Percentiles rank a stretch among this genome's conserved stretches.
Evolutionary conservation across 2,113 vertebrate species (phyloP).

Genomic region (Hyperopisus bebe): DNA sequence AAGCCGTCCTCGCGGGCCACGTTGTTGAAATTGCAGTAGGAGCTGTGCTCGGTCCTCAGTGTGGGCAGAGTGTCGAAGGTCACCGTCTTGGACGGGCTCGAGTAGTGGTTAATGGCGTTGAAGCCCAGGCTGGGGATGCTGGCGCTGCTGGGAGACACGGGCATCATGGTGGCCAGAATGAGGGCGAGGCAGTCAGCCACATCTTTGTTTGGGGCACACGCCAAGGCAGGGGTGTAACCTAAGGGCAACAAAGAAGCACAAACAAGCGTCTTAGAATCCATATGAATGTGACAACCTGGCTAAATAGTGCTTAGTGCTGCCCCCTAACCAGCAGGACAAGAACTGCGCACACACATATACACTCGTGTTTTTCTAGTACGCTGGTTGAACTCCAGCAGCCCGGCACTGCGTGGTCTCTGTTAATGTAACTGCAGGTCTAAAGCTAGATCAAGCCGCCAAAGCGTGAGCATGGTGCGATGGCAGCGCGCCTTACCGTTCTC

Average conservation of each 20-base stretch:
- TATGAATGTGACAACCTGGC: not conserved
- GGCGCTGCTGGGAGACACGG: constrained; percentile 79
- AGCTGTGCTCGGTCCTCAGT: constrained; percentile 78
- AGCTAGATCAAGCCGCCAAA: not conserved
- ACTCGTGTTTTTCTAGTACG: too few species aligned
- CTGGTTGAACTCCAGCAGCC: not conserved
- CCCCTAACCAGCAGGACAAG: not conserved
- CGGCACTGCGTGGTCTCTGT: not conserved
- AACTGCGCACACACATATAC: not conserved
- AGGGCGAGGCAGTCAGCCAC: constrained; percentile 96
- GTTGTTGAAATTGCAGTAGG: constrained; percentile 94
- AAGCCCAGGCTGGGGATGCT: constrained; percentile 76
- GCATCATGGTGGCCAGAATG: constrained; percentile 98
- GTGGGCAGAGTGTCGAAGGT: constrained; percentile 86
- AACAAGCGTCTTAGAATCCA: not conserved
- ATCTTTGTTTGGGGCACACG: constrained; percentile 95
- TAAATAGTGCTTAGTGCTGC: not conserved
- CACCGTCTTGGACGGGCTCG: constrained; percentile 88
- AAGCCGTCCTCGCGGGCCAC: constrained; percentile 80
- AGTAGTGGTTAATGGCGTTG: constrained; percentile 91
- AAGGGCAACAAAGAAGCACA: not conserved
- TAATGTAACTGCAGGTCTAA: not conserved
- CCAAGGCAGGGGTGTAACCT: constrained; percentile 97
- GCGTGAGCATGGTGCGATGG: not conserved
- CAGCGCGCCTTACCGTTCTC: constrained; percentile 79